Base-by-base conservation (phyloP, 2,888 invertebrate species). In the Trichopria drosophilae region DNA sequence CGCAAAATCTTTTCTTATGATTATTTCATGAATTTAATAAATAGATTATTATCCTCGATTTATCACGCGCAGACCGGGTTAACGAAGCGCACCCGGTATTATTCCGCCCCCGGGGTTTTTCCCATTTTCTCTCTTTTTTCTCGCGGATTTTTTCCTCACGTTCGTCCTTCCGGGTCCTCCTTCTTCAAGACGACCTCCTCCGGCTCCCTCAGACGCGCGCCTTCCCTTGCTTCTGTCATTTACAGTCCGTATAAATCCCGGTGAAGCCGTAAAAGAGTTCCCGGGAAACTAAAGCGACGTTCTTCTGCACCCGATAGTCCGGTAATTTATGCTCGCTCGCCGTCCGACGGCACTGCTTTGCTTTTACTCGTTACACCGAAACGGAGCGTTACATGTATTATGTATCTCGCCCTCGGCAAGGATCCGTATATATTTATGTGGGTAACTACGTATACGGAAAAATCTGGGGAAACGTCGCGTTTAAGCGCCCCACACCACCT, bases 171-270 rank as follows among this genome's bases (percentile, higher is more conserved):
- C 32, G 41, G 19, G 46, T 29, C 29, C 19, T 37, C 20, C 19
- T 26, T 32, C 22, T 16, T n/a, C 24, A 29, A 23, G 35, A 19
- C 24, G 22, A 37, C 53, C 45, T 44, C 56, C 53, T 56, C 40
- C 39, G 51, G 45, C 46, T 32, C 35, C 46, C 40, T 51, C 53
- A 12, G 19, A 5, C 47, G 12, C 15, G 20, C 36, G 10, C n/a
- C n/a, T 59, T 57, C 57, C 53, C 44, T 53, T 58, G 58, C 62
- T 64, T 60, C 64, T 66, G 69, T 69, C 69, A 67, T 63, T 69
- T 69, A 62, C 69, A 69, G 63, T 57, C 57, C 65, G 66, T 64
- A 70, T 69, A 69, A 70, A 70, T 69, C 68, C 60, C 57, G 49
- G 47, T 47, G 52, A 59, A 60, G 60, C 60, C 64, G 62, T 66